A percentile compares a stretch with the other conserved stretches of the same genome.
phyloP scores from a whole-genome alignment of 2,113 vertebrate species.

The Pelobates fuscus region DNA sequence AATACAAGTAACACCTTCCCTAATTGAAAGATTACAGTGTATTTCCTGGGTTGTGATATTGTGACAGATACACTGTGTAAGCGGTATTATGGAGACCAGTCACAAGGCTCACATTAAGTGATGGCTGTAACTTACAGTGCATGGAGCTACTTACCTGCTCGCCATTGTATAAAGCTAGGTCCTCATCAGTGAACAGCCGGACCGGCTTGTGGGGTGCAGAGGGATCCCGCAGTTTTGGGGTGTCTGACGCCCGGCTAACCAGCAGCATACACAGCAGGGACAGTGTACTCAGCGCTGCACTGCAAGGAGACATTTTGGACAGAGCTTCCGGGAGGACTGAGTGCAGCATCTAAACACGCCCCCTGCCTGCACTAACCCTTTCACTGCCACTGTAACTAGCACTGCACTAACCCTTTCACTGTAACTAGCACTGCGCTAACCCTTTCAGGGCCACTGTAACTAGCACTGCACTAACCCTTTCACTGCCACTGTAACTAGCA shows the following conservation, averaged over 20 bases:
- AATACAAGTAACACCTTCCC: too few species aligned
- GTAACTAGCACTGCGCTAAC: neutral
- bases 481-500: too few species aligned
- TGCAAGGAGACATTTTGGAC: neutral
- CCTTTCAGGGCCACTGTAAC: neutral
- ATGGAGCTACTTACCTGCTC: constrained; percentile 72
- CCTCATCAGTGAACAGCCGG: constrained; percentile 86
- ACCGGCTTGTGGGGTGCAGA: constrained; percentile 68
- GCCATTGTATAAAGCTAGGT: constrained; percentile 81
- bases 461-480: too few species aligned
- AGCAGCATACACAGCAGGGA: neutral
- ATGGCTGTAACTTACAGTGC: too few species aligned
- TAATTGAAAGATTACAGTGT: too few species aligned
- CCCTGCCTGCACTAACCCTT: neutral
- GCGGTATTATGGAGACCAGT: too few species aligned
- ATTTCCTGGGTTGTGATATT: too few species aligned
- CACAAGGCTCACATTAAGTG: too few species aligned
- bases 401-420: neutral
- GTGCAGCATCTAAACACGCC: neutral
- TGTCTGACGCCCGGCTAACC: neutral
- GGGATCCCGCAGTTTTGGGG: constrained; percentile 11
- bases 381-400: too few species aligned
- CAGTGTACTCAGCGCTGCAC: neutral
- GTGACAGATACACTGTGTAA: too few species aligned
- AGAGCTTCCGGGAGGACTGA: constrained; percentile 16